Conservation (phyloP, 2,888 invertebrate species). For the Pseudococcus jackbeardsleyi region DNA sequence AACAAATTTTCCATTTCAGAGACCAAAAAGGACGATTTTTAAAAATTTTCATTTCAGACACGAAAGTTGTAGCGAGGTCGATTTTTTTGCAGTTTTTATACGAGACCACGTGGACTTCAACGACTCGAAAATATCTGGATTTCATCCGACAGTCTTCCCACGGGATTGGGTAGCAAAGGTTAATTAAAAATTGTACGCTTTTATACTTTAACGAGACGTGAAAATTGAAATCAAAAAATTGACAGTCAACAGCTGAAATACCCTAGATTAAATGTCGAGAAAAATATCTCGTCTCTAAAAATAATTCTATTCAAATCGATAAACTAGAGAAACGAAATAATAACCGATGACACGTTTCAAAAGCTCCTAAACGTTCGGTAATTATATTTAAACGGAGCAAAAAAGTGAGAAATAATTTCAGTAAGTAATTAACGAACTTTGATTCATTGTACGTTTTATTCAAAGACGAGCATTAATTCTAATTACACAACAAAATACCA, state of each 20-base stretch:
- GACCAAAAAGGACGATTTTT: no score
- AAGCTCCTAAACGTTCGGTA: background rate
- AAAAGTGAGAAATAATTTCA: background rate
- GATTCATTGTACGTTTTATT: background rate
- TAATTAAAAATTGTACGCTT: background rate
- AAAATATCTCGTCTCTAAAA: background rate
- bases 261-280: background rate
- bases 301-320: background rate
- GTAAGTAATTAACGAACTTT: constrained; percentile 7
- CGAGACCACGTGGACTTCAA: no score
- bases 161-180: background rate
- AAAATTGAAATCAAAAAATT: background rate
- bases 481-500: background rate
- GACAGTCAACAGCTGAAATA: background rate
- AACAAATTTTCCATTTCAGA: no score
- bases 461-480: background rate
- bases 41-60: no score
- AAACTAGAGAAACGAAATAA: background rate
- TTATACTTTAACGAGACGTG: background rate
- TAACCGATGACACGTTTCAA: background rate
- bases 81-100: no score
- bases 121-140: no score
- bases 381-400: background rate
- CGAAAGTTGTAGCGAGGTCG: no score
- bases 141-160: no score